Evolutionary conservation across 1,140 invertebrate genomes (phyloP).

Genomic region (Trichonephila clavipes): DNA sequence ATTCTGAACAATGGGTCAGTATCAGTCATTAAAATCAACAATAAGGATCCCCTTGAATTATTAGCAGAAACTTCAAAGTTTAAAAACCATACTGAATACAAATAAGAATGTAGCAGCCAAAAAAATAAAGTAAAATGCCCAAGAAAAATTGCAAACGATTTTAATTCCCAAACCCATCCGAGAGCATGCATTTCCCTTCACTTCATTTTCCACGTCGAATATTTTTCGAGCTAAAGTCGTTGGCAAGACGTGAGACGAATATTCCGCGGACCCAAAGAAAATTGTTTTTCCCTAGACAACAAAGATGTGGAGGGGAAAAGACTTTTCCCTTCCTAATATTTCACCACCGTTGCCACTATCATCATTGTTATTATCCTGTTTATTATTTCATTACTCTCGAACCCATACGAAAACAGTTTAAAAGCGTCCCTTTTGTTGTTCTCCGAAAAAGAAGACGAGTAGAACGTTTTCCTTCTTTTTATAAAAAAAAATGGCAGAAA

Average conservation of each 20-base stretch:
- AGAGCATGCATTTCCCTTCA: background rate
- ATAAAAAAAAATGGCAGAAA: background rate
- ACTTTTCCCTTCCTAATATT: slow-evolving; percentile 63
- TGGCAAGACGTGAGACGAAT: background rate
- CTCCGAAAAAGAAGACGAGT: background rate
- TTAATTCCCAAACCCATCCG: background rate
- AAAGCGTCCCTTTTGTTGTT: slow-evolving; percentile 40
- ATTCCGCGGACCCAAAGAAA: slow-evolving; percentile 46
- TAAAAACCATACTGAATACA: too few relatives aligned
- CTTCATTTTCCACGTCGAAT: slow-evolving; percentile 34
- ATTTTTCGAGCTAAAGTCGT: background rate
- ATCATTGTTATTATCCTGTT: slow-evolving; percentile 67
- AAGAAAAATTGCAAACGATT: background rate
- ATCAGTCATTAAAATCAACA: too few relatives aligned
- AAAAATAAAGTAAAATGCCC: background rate
- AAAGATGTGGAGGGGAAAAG: slow-evolving; percentile 1
- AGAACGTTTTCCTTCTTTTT: background rate
- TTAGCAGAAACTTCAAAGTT: too few relatives aligned
- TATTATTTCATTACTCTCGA: slow-evolving; percentile 70
- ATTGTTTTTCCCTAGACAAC: slow-evolving; percentile 41
- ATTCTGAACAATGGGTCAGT: too few relatives aligned
- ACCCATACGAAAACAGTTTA: slow-evolving; percentile 34
- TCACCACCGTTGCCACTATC: slow-evolving; percentile 54
- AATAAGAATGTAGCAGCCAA: background rate
- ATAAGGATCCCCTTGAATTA: too few relatives aligned